These are phyloP conservation scores for Galago senegalensis DNA, from an alignment of 2,797 vertebrate genomes.

Conservation along the genomic window DNA sequence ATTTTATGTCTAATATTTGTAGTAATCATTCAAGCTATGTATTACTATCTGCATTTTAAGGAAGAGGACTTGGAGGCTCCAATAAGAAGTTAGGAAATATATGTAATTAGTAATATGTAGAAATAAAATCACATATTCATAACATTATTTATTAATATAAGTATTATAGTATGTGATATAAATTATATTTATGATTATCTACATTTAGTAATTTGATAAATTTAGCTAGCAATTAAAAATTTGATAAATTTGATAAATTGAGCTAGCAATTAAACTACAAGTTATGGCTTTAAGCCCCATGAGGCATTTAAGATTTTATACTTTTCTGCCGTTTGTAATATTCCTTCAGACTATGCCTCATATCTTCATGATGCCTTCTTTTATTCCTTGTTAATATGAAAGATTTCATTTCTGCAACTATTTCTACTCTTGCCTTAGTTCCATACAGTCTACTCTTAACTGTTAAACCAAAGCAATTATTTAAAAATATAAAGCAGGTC, in stretches of 20 bases:
- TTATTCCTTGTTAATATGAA: background rate
- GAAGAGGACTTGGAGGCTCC: background rate
- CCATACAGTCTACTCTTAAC: background rate
- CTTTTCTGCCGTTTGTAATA: background rate
- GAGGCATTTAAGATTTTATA: background rate
- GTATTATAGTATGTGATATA: background rate
- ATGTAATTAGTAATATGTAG: background rate
- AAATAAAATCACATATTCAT: background rate
- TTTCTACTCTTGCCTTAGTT: background rate
- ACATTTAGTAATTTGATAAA: background rate
- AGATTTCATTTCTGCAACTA: background rate
- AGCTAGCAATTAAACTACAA: background rate
- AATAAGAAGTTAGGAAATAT: background rate
- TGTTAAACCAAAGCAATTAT: background rate
- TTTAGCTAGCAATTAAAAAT: background rate
- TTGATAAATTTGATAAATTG: background rate
- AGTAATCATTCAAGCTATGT: background rate
- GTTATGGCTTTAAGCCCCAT: background rate
- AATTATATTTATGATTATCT: background rate
- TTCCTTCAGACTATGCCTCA: background rate
- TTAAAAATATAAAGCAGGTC: background rate
- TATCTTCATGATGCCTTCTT: background rate
- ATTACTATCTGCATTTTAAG: background rate
- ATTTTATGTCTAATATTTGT: conserved; percentile 8
- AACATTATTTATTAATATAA: background rate